phyloP scores from a whole-genome alignment of 2,888 invertebrate species.

The Sesia apiformis region DNA sequence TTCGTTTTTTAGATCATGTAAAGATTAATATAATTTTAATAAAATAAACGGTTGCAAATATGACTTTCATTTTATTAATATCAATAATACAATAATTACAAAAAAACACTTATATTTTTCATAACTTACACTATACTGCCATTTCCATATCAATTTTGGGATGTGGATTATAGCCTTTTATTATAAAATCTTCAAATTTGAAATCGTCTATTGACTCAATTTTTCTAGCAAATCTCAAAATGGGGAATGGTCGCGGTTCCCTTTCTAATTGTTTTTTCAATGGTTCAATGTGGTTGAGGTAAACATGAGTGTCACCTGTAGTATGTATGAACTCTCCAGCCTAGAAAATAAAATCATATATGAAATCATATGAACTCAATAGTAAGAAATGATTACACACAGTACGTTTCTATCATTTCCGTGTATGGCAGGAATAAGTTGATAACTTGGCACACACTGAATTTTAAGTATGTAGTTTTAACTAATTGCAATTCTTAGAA shows the following conservation, averaged over 20 bases:
- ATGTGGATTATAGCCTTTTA: slow-evolving; percentile 90
- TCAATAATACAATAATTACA: background rate
- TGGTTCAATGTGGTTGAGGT: slow-evolving; percentile 90
- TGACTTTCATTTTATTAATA: slow-evolving; percentile 8
- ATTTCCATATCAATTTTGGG: slow-evolving; percentile 94
- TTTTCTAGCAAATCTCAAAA: slow-evolving; percentile 81
- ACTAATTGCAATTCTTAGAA: background rate
- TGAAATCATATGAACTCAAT: background rate
- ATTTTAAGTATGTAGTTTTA: background rate
- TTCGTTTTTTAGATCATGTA: slow-evolving; percentile 33
- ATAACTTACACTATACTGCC: slow-evolving; percentile 78
- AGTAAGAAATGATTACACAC: too few relatives aligned
- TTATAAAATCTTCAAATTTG: slow-evolving; percentile 86
- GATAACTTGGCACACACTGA: background rate
- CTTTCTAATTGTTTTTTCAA: slow-evolving; percentile 86
- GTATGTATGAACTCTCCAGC: slow-evolving; percentile 96
- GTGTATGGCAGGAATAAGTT: too few relatives aligned
- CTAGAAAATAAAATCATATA: slow-evolving; percentile 47
- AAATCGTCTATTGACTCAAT: slow-evolving; percentile 91
- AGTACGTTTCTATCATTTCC: too few relatives aligned
- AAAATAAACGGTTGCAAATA: slow-evolving; percentile 20
- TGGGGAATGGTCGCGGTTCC: slow-evolving; percentile 87
- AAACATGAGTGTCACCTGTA: slow-evolving; percentile 96
- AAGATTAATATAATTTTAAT: slow-evolving; percentile 22
- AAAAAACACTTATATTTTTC: background rate